Conservation (phyloP, 2,113 vertebrate species). For the Brachionichthys hirsutus region DNA sequence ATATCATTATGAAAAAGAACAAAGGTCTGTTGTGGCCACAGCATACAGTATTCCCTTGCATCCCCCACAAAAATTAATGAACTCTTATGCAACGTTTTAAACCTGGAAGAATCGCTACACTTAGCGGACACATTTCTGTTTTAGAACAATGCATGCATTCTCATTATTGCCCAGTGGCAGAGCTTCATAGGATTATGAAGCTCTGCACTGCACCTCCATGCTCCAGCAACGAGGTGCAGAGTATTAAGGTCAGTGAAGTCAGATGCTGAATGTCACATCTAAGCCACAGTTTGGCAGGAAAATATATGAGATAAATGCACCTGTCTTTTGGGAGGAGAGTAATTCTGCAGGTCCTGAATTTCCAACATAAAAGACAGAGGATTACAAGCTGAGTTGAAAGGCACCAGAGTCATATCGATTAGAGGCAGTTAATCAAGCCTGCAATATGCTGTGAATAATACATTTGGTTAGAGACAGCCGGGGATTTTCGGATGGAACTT, state of each 20-base stretch:
- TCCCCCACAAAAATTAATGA: constrained; percentile 1
- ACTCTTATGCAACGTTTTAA: constrained; percentile 41
- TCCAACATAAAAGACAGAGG: constrained; percentile 61
- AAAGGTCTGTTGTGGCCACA: background rate
- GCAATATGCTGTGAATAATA: constrained; percentile 67
- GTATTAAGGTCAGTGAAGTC: constrained; percentile 76
- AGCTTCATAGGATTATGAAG: constrained; percentile 75
- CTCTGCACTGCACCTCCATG: no score
- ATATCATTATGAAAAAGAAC: constrained; percentile 28
- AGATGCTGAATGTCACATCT: constrained; percentile 73
- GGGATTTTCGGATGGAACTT: constrained; percentile 55
- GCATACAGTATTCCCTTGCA: constrained; percentile 12
- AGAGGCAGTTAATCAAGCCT: constrained; percentile 66
- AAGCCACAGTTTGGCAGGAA: constrained; percentile 66
- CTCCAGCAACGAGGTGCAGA: constrained; percentile 55
- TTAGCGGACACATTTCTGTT: constrained; percentile 47
- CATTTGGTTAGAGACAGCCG: constrained; percentile 49
- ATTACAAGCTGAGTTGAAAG: constrained; percentile 70
- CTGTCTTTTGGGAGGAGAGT: constrained; percentile 54
- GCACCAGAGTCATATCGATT: constrained; percentile 72
- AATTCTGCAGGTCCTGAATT: constrained; percentile 62
- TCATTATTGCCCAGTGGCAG: constrained; percentile 62
- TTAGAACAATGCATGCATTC: constrained; percentile 56
- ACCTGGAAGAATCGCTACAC: constrained; percentile 57
- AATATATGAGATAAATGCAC: constrained; percentile 70